These are phyloP conservation scores for Cloeon dipterum DNA, from an alignment of 2,888 invertebrate genomes.

Conservation along the genomic window DNA sequence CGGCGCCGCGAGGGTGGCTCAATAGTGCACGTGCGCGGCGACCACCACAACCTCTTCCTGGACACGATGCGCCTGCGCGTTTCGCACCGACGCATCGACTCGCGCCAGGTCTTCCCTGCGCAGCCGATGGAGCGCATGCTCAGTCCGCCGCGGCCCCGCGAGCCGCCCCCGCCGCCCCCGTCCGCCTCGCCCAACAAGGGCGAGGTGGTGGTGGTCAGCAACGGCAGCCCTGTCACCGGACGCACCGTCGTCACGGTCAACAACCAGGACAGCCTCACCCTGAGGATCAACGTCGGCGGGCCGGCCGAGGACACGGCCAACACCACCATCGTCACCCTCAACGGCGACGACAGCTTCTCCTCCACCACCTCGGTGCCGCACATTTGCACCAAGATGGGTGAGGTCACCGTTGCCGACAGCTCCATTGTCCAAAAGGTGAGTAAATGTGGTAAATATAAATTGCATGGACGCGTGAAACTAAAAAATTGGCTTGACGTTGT, in stretches of 20 bases:
- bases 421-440: no score
- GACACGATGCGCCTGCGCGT: conserved; percentile 68
- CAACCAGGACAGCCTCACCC: no score
- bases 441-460: no score
- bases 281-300: no score
- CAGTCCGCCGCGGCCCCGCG: conserved; percentile 17
- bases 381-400: no score
- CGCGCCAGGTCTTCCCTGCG: conserved; percentile 6
- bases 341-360: no score
- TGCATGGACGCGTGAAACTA: no score
- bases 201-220: conserved; percentile 2
- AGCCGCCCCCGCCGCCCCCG: conserved; percentile 25
- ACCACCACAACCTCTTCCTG: conserved; percentile 35
- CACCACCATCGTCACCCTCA: background rate
- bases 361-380: no score
- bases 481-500: no score
- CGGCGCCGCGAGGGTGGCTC: conserved; percentile 15
- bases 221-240: background rate
- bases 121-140: conserved; percentile 6
- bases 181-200: conserved; percentile 11
- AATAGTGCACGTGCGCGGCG: conserved; percentile 18
- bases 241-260: background rate
- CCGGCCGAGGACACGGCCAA: no score
- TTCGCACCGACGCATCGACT: conserved; percentile 10
- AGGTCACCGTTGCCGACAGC: no score